Evolutionary conservation across 2,797 vertebrate species (phyloP).

Genomic region (Epinephelus awoara): DNA sequence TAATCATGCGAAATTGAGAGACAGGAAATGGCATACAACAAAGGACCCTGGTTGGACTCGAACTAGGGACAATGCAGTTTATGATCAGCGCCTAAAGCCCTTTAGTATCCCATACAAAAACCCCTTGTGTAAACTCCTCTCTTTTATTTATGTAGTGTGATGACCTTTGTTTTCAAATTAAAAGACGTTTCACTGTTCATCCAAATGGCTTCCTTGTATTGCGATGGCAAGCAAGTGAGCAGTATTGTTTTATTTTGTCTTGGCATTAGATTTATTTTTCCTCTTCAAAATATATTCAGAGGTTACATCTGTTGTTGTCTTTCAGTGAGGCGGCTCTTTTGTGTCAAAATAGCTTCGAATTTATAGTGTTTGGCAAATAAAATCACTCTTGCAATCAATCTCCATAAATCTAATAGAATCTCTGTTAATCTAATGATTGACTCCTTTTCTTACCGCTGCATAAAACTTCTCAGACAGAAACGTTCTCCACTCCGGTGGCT

Average conservation of each 20-base stretch:
- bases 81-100: background rate
- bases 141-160: background rate
- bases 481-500: background rate
- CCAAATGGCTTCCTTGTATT: background rate
- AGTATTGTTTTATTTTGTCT: slow-evolving; percentile 2
- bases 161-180: background rate
- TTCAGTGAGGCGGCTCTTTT: background rate
- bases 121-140: background rate
- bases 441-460: background rate
- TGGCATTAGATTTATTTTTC: slow-evolving; percentile 14
- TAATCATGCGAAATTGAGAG: too few relatives aligned
- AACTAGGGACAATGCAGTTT: background rate
- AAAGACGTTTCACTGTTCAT: slow-evolving; percentile 19
- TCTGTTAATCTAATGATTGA: background rate
- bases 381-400: slow-evolving; percentile 5
- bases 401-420: slow-evolving; percentile 10
- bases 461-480: background rate
- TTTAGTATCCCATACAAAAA: too few relatives aligned
- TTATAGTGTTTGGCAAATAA: background rate
- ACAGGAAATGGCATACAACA: background rate
- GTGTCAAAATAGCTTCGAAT: slow-evolving; percentile 13
- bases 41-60: background rate
- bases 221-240: background rate
- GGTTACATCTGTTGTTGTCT: background rate
- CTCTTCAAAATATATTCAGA: slow-evolving; percentile 5